These are phyloP conservation scores for Chascanopsetta lugubris DNA, from an alignment of 2,113 vertebrate species.

Conservation along the genomic window DNA sequence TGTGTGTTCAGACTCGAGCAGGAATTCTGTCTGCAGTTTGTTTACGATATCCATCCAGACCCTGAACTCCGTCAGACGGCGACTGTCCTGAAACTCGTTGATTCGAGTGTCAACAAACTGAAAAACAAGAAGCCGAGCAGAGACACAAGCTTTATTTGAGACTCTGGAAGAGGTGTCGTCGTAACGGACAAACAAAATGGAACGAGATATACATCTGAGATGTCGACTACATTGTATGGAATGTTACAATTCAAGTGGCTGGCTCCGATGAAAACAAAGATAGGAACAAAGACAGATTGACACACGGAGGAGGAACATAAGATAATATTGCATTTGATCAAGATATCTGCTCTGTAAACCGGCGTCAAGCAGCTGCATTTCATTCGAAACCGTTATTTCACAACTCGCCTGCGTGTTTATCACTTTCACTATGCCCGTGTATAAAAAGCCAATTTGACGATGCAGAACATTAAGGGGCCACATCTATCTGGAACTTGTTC, in stretches of 20 bases:
- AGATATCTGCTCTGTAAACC: slow-evolving; percentile 52
- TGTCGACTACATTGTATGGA: slow-evolving; percentile 64
- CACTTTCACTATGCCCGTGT: slow-evolving; percentile 36
- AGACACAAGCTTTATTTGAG: slow-evolving; percentile 69
- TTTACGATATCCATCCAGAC: slow-evolving; percentile 21
- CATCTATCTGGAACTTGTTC: slow-evolving; percentile 23
- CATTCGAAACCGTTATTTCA: slow-evolving; percentile 50
- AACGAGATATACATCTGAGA: slow-evolving; percentile 45
- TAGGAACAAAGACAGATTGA: slow-evolving; percentile 36
- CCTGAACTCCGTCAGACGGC: neutral
- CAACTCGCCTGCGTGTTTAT: slow-evolving; percentile 39
- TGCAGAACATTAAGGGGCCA: slow-evolving; percentile 36
- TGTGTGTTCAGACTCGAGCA: neutral
- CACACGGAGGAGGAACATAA: slow-evolving; percentile 43
- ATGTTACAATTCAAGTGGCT: slow-evolving; percentile 70
- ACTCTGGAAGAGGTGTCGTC: slow-evolving; percentile 57
- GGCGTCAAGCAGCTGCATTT: slow-evolving; percentile 45
- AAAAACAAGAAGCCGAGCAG: slow-evolving; percentile 38
- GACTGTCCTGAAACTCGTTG: too few species aligned
- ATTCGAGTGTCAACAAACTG: neutral
- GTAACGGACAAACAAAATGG: slow-evolving; percentile 63
- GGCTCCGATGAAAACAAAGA: slow-evolving; percentile 50
- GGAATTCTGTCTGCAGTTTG: slow-evolving; percentile 15
- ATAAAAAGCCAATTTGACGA: slow-evolving; percentile 46
- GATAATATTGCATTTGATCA: slow-evolving; percentile 70